A percentile compares a stretch with the other conserved stretches of the same genome.
phyloP scores from a whole-genome alignment of 2,113 vertebrate species.

The Peromyscus californicus region DNA sequence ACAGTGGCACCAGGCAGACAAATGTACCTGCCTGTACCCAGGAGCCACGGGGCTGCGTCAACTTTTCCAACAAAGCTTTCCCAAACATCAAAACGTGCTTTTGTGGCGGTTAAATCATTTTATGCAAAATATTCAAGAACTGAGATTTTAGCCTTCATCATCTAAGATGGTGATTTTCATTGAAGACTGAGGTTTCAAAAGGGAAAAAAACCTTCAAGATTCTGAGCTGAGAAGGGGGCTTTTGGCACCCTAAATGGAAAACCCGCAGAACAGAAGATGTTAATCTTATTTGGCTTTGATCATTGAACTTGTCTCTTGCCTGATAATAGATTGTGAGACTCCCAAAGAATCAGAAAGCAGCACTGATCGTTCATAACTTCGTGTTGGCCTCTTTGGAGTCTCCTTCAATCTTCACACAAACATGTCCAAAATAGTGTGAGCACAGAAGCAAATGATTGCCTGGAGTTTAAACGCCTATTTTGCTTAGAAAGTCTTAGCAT shows the following conservation, averaged over 20 bases:
- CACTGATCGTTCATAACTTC: conserved; percentile 20
- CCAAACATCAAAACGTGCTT: conserved; percentile 13
- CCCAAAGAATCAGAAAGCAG: conserved; percentile 44
- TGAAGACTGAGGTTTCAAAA: not conserved
- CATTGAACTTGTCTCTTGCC: not conserved
- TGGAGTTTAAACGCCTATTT: conserved; percentile 63
- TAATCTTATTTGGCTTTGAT: conserved; percentile 44
- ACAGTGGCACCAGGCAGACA: not conserved
- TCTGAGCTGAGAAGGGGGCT: not conserved
- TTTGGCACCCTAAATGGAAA: not conserved
- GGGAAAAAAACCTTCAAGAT: not conserved
- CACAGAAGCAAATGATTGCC: conserved; percentile 34
- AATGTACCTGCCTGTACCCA: not conserved
- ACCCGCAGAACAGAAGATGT: not conserved
- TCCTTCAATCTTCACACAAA: conserved; percentile 54
- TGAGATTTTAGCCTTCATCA: not conserved
- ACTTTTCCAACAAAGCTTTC: not conserved
- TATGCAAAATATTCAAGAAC: not conserved
- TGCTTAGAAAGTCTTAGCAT: conserved; percentile 51
- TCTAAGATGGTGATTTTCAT: conserved; percentile 33
- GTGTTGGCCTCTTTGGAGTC: not conserved
- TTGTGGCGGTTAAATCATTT: not conserved
- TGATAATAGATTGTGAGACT: not conserved
- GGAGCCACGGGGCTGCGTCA: not conserved
- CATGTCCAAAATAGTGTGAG: not conserved